These are phyloP conservation scores for Pollenia labialis DNA, from an alignment of 2,888 invertebrate species.

Conservation along the genomic window DNA sequence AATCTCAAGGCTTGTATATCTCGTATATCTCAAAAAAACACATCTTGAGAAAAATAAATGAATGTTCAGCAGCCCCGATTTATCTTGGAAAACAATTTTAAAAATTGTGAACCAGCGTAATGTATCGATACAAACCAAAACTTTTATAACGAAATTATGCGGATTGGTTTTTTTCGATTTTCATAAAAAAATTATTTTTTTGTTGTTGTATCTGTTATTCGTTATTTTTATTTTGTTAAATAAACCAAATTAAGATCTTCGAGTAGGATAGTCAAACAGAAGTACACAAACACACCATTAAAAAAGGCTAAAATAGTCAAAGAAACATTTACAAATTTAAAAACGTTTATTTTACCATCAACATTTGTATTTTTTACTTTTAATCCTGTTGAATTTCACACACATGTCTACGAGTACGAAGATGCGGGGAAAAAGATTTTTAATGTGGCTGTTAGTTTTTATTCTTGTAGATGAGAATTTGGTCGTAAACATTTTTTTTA, in stretches of 20 bases:
- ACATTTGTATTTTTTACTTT: slow-evolving; percentile 13
- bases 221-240: slow-evolving; percentile 24
- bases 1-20: too few relatives aligned
- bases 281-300: background rate
- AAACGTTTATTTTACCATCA: slow-evolving; percentile 9
- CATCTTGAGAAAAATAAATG: too few relatives aligned
- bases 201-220: too few relatives aligned
- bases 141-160: background rate
- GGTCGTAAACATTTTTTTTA: slow-evolving; percentile 46
- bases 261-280: background rate
- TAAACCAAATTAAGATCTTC: slow-evolving; percentile 9
- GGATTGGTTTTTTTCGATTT: background rate
- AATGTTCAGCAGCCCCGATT: too few relatives aligned
- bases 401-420: background rate
- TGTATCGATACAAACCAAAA: background rate
- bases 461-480: slow-evolving; percentile 8
- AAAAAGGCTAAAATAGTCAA: too few relatives aligned
- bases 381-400: slow-evolving; percentile 12
- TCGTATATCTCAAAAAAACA: too few relatives aligned
- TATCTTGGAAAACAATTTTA: too few relatives aligned
- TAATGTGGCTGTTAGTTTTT: background rate
- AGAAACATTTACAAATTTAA: too few relatives aligned
- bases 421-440: background rate
- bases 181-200: background rate
- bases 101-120: too few relatives aligned